Conservation (phyloP, 2,113 vertebrate species). For the Bujurquina vittata region DNA sequence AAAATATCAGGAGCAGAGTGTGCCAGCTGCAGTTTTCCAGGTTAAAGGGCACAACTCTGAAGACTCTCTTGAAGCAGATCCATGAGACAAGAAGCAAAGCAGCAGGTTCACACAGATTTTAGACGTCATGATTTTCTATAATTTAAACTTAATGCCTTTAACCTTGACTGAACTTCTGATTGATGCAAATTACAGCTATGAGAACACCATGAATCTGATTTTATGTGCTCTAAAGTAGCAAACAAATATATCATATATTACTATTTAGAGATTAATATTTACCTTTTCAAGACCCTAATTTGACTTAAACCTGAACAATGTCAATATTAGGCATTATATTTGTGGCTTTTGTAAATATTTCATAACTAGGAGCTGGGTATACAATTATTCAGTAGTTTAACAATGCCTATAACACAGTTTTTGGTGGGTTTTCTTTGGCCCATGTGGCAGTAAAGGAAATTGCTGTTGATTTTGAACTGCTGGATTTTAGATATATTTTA, state of each 20-base stretch:
- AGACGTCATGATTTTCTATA: neutral
- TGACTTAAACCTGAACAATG: no score
- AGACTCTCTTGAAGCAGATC: neutral
- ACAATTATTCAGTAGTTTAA: neutral
- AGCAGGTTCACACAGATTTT: neutral
- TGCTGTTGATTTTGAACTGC: no score
- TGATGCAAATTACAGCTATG: neutral
- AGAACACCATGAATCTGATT: neutral
- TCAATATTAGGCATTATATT: neutral
- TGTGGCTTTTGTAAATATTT: rapidly evolving
- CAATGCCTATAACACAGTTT: no score
- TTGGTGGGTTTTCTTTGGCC: no score
- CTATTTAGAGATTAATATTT: no score
- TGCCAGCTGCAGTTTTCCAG: neutral
- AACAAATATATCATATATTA: no score
- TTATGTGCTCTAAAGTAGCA: neutral
- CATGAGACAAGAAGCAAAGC: rapidly evolving
- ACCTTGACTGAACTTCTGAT: neutral
- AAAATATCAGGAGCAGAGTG: neutral
- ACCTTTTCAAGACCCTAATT: no score
- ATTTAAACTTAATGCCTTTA: neutral
- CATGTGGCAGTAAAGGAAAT: no score
- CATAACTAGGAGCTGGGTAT: neutral
- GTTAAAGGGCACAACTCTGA: rapidly evolving
- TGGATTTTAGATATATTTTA: no score